Evolutionary conservation across 2,888 invertebrate species (phyloP).

Genomic region (Perithous albicinctus): DNA sequence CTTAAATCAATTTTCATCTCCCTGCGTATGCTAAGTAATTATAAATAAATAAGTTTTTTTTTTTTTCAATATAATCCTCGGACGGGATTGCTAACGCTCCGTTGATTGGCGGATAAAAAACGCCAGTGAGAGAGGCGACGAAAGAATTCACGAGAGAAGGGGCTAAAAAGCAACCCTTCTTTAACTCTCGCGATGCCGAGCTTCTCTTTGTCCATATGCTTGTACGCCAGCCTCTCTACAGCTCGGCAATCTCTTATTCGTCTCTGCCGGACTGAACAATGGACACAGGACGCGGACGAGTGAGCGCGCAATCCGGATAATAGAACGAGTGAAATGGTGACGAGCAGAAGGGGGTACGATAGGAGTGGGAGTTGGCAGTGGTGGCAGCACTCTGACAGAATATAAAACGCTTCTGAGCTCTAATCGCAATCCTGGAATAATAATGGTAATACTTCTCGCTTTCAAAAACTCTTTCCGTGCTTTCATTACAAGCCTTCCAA

Average conservation of each 20-base stretch:
- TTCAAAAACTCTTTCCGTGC: neutral
- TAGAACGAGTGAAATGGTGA: constrained; percentile 58
- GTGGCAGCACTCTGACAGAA: neutral
- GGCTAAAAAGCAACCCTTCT: constrained; percentile 19
- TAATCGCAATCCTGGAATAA: constrained; percentile 35
- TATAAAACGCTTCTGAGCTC: constrained; percentile 37
- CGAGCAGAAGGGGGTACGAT: constrained; percentile 2
- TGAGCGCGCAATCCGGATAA: constrained; percentile 57
- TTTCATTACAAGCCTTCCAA: neutral
- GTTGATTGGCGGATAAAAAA: constrained; percentile 17
- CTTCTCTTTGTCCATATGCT: constrained; percentile 31
- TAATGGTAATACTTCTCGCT: constrained; percentile 2
- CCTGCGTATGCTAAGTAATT: neutral
- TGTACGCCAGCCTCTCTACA: constrained; percentile 16
- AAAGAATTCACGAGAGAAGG: neutral
- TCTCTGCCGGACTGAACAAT: constrained; percentile 53
- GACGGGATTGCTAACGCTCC: too few species aligned
- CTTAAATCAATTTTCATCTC: neutral
- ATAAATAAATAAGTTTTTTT: neutral
- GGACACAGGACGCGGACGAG: constrained; percentile 41
- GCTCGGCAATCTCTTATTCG: constrained; percentile 55
- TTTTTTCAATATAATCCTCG: neutral
- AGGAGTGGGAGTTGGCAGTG: constrained; percentile 26
- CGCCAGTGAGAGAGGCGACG: neutral
- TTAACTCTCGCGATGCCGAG: neutral